Percentiles rank a stretch among this genome's conserved stretches.
Conservation (phyloP, 2,113 vertebrate genomes). For the Tetraodon nigroviridis region DNA sequence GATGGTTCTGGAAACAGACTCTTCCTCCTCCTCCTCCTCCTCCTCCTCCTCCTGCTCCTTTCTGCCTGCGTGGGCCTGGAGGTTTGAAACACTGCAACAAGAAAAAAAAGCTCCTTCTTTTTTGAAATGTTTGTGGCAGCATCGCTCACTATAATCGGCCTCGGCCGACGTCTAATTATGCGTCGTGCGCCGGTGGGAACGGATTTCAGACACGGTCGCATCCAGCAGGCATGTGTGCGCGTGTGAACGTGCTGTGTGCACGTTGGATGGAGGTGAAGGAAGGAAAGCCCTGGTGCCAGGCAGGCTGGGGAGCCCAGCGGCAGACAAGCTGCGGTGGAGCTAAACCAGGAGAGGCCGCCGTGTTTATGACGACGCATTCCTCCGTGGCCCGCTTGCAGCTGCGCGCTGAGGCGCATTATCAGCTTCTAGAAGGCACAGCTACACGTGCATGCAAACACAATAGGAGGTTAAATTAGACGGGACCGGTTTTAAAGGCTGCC, state of each 20-base stretch:
- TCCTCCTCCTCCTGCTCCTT: conserved; percentile 14
- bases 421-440: conserved; percentile 10
- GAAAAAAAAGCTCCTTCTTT: conserved; percentile 36
- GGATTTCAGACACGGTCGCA: conserved; percentile 46
- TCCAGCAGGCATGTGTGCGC: conserved; percentile 69
- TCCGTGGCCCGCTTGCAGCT: conserved; percentile 36
- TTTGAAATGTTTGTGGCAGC: conserved; percentile 60
- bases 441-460: conserved; percentile 15
- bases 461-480: conserved; percentile 2
- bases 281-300: conserved; percentile 66
- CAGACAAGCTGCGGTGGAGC: conserved; percentile 58
- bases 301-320: conserved; percentile 51
- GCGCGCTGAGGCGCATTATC: conserved; percentile 18
- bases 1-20: conserved; percentile 39
- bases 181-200: conserved; percentile 65
- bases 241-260: conserved; percentile 59
- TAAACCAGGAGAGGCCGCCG: conserved; percentile 49
- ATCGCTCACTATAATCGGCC: conserved; percentile 72
- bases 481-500: conserved; percentile 36
- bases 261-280: conserved; percentile 52
- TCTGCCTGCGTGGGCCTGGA: conserved; percentile 39
- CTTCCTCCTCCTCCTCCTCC: conserved; percentile 9
- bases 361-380: conserved; percentile 52
- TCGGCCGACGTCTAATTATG: conserved; percentile 71
- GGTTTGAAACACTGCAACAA: conserved; percentile 52